These are phyloP conservation scores for Calameuta pallipes DNA, from an alignment of 2,888 invertebrate genomes.

Conservation along the genomic window DNA sequence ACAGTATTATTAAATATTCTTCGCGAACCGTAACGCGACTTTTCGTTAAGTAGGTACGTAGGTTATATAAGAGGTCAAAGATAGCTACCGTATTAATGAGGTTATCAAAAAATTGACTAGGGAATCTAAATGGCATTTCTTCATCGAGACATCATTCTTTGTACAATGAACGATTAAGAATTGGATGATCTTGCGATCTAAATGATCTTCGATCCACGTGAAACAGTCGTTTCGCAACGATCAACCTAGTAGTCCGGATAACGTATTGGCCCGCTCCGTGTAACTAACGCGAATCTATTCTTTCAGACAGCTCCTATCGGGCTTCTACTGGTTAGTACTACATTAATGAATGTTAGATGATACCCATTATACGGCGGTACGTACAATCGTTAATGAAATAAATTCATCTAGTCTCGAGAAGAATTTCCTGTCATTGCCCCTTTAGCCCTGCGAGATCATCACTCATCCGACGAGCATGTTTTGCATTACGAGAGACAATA, in stretches of 20 bases:
- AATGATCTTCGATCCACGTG: background rate
- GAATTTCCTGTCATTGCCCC: constrained; percentile 1
- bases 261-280: constrained; percentile 1
- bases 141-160: background rate
- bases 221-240: background rate
- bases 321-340: constrained; percentile 79
- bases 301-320: constrained; percentile 81
- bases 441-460: constrained; percentile 4
- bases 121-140: background rate
- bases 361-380: constrained; percentile 27
- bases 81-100: background rate
- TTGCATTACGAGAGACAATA: background rate
- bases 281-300: constrained; percentile 67
- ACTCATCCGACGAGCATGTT: constrained; percentile 5
- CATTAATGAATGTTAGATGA: constrained; percentile 51
- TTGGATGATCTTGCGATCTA: background rate
- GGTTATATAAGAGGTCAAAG: background rate
- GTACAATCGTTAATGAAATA: constrained; percentile 12
- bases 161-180: background rate
- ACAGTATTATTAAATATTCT: background rate
- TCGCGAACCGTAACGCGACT: background rate
- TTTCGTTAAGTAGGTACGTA: background rate
- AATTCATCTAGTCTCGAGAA: background rate
- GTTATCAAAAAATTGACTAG: background rate
- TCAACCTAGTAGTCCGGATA: background rate